Conservation (phyloP, 2,888 invertebrate species). For the Latrodectus elegans region DNA sequence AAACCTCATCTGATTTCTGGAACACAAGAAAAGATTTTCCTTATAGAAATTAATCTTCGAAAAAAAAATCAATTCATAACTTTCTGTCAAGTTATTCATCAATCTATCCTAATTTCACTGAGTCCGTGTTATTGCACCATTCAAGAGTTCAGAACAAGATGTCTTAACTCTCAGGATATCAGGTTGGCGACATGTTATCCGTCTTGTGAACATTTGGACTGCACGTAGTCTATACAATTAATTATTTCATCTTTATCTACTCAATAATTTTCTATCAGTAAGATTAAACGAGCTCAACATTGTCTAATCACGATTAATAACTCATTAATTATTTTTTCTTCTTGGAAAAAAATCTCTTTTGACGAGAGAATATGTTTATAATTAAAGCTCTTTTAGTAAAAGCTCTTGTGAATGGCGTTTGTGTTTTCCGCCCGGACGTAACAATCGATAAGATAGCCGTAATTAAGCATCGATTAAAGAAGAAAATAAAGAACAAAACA, state of each 20-base stretch:
- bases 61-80: too few species aligned
- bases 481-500: neutral
- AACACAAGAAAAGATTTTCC: too few species aligned
- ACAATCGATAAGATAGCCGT: constrained; percentile 2
- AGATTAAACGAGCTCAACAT: neutral
- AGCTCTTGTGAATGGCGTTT: neutral
- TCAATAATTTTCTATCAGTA: neutral
- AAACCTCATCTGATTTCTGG: too few species aligned
- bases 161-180: neutral
- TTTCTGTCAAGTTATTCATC: too few species aligned
- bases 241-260: neutral
- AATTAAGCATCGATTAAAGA: constrained; percentile 1
- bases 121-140: neutral
- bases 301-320: constrained; percentile 2
- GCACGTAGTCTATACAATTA: neutral
- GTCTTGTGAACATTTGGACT: neutral
- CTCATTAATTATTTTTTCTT: neutral
- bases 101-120: neutral
- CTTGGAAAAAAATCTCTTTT: neutral
- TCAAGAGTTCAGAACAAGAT: neutral
- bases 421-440: neutral
- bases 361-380: constrained; percentile 1
- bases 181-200: neutral
- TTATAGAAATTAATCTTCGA: too few species aligned
- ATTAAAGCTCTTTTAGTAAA: neutral